phyloP scores from a whole-genome alignment of 2,888 invertebrate genomes.

The Pristionchus japonicus region DNA sequence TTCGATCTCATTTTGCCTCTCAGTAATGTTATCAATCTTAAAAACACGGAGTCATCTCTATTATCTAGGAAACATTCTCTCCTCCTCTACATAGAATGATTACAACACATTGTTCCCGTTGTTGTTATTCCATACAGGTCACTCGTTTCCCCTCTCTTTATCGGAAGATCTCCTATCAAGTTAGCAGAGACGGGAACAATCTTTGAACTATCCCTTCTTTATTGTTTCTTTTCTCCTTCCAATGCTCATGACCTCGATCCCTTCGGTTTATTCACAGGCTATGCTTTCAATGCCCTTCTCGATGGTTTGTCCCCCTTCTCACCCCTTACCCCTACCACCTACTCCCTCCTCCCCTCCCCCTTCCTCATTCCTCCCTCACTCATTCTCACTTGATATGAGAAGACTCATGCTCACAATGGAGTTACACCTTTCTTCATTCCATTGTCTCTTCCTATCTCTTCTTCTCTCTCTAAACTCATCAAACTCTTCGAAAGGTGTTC shows the following conservation, averaged over 20 bases:
- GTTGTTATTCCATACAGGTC: not conserved
- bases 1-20: not conserved
- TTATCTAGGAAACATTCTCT: not conserved
- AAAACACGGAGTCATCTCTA: not conserved
- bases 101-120: slow-evolving; percentile 2
- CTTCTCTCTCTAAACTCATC: not conserved
- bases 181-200: not conserved
- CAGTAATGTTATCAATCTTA: slow-evolving; percentile 6
- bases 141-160: slow-evolving; percentile 19
- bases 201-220: not conserved
- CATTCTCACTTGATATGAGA: not conserved
- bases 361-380: not conserved
- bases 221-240: not conserved
- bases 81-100: slow-evolving; percentile 24
- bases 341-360: not conserved
- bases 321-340: not conserved
- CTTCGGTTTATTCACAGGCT: not conserved
- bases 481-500: not conserved
- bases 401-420: not conserved
- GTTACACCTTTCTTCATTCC: not conserved
- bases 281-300: not conserved
- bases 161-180: not conserved
- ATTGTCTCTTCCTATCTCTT: not conserved
- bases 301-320: not conserved
- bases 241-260: not conserved